A percentile compares a stretch with the other conserved stretches of the same genome.
Evolutionary conservation across 1,140 invertebrate species (phyloP).

Genomic region (Solenopsis fugax): DNA sequence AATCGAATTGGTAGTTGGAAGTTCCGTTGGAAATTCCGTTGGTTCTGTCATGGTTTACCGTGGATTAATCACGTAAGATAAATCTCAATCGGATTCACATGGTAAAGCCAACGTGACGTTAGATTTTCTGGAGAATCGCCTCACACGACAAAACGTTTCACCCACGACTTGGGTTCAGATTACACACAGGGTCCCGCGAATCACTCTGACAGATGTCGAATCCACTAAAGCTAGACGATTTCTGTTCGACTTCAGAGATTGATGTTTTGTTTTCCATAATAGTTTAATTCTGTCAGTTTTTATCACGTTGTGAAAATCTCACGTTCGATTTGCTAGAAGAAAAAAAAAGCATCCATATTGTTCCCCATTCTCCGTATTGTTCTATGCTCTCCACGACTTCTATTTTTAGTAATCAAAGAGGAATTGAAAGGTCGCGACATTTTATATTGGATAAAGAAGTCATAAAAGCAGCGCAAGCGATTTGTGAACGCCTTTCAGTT

Average conservation of each 20-base stretch:
- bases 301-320: conserved; percentile 7
- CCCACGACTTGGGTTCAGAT: not conserved
- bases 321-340: not conserved
- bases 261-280: conserved; percentile 7
- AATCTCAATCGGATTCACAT: conserved; percentile 33
- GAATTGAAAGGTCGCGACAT: conserved; percentile 18
- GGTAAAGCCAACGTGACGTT: conserved; percentile 17
- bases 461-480: conserved; percentile 17
- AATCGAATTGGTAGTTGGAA: not conserved
- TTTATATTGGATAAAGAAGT: conserved; percentile 31
- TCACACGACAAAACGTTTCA: conserved; percentile 24
- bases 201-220: conserved; percentile 21
- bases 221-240: not conserved
- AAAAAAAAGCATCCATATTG: not conserved
- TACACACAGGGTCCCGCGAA: not conserved
- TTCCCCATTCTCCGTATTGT: not conserved
- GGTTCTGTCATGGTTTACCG: not conserved
- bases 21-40: conserved; percentile 22
- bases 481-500: conserved; percentile 11
- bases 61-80: conserved; percentile 35
- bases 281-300: conserved; percentile 17
- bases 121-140: conserved; percentile 3
- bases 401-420: conserved; percentile 8
- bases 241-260: not conserved
- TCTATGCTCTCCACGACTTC: not conserved